Conservation (phyloP, 2,113 vertebrate species). For the Mesitornis unicolor region DNA sequence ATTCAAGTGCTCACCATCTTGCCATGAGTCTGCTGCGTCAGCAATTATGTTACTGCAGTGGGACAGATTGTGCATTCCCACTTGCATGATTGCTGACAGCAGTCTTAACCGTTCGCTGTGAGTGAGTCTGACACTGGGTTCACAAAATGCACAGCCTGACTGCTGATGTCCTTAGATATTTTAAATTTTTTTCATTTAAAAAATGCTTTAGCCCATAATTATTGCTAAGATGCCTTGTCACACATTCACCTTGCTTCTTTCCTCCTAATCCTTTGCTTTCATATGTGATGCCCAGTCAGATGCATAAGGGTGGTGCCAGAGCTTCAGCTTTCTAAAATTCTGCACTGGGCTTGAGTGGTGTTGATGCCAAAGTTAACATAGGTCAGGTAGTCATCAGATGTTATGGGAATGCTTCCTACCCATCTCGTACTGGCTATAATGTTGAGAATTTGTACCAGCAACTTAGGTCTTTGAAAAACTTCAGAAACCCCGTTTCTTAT, state of each 20-base stretch:
- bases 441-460: not conserved
- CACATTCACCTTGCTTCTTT: not conserved
- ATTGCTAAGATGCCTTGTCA: not conserved
- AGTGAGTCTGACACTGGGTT: not conserved
- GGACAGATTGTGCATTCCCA: not conserved
- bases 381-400: not conserved
- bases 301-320: not conserved
- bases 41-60: not conserved
- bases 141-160: not conserved
- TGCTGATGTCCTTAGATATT: not conserved
- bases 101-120: not conserved
- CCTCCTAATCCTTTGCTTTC: not conserved
- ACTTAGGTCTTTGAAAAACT: not conserved
- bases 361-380: not conserved
- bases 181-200: not conserved
- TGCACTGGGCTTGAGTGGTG: not conserved
- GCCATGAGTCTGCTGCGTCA: not conserved
- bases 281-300: not conserved
- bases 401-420: not conserved
- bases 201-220: not conserved
- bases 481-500: not conserved
- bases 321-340: not conserved
- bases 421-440: not conserved
- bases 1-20: not conserved
- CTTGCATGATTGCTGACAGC: not conserved